Percentiles rank a stretch among this genome's conserved stretches.
phyloP scores from a whole-genome alignment of 1,140 invertebrate genomes.

The Lordiphosa collinella region DNA sequence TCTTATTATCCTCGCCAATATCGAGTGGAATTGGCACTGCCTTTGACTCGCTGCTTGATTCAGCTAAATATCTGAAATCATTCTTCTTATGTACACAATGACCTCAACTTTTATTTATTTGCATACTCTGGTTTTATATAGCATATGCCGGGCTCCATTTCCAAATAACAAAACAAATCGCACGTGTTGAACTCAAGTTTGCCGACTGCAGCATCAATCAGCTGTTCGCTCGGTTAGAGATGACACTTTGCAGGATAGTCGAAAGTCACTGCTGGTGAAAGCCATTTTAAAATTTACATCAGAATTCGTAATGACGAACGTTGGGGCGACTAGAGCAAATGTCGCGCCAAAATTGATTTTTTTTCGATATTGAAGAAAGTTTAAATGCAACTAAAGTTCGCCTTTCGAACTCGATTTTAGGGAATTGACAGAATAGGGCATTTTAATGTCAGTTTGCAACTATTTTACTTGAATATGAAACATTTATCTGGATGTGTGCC shows the following conservation, averaged over 20 bases:
- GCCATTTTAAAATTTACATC: not conserved
- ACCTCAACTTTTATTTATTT: not conserved
- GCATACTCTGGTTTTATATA: slow-evolving; percentile 81
- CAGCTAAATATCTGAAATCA: slow-evolving; percentile 35
- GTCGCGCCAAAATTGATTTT: too few species aligned
- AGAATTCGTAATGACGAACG: too few species aligned
- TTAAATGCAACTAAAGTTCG: too few species aligned
- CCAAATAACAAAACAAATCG: slow-evolving; percentile 24
- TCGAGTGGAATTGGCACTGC: not conserved
- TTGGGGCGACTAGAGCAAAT: too few species aligned
- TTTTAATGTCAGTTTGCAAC: too few species aligned
- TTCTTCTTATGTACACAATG: not conserved
- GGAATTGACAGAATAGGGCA: too few species aligned
- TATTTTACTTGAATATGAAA: too few species aligned
- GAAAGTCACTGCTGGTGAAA: not conserved
- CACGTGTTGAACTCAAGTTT: slow-evolving; percentile 27
- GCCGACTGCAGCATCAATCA: slow-evolving; percentile 19
- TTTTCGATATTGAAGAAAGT: too few species aligned
- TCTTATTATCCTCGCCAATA: slow-evolving; percentile 31
- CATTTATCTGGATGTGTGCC: too few species aligned
- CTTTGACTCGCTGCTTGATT: slow-evolving; percentile 2
- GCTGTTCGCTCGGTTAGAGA: not conserved
- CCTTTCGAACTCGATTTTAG: too few species aligned
- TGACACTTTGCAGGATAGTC: not conserved
- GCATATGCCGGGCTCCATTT: slow-evolving; percentile 81